Evolutionary conservation across 2,113 vertebrate genomes (phyloP).

Genomic region (Melanerpes formicivorus): DNA sequence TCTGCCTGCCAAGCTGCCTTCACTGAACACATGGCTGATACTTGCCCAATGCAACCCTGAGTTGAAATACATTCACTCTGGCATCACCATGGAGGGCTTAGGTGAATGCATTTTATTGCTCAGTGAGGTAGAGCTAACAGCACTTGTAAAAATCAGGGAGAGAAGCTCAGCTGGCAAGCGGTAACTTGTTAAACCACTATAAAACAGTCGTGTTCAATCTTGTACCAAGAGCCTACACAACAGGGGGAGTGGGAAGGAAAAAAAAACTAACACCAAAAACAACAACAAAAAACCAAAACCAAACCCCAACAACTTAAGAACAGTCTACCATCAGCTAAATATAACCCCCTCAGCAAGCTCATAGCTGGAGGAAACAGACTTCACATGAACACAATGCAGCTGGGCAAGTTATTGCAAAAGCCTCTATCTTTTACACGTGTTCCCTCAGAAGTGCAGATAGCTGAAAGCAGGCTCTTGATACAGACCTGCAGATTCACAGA

Average conservation of each 20-base stretch:
- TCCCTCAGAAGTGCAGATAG: not conserved
- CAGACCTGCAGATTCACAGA: not conserved
- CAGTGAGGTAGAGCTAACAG: not conserved
- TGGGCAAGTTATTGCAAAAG: not conserved
- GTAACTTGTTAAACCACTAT: conserved; percentile 16
- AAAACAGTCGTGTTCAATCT: conserved; percentile 3
- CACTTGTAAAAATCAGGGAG: not conserved
- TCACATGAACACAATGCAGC: not conserved
- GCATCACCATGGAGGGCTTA: not conserved
- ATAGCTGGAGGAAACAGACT: not conserved
- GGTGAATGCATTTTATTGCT: not conserved
- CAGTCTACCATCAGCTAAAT: conserved; percentile 12
- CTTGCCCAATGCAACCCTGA: not conserved
- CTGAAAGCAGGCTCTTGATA: not conserved
- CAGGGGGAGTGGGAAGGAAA: not conserved
- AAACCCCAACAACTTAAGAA: not conserved
- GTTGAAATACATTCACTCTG: not conserved
- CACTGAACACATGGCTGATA: not conserved
- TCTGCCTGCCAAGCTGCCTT: not conserved
- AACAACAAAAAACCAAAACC: not conserved
- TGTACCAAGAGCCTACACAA: not conserved
- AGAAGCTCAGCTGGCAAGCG: not conserved
- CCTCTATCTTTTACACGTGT: rapidly evolving
- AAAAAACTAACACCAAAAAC: not conserved
- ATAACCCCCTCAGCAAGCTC: not conserved